These are phyloP conservation scores for Trachymyrmex cornetzi DNA, from an alignment of 1,140 invertebrate species.

Conservation along the genomic window DNA sequence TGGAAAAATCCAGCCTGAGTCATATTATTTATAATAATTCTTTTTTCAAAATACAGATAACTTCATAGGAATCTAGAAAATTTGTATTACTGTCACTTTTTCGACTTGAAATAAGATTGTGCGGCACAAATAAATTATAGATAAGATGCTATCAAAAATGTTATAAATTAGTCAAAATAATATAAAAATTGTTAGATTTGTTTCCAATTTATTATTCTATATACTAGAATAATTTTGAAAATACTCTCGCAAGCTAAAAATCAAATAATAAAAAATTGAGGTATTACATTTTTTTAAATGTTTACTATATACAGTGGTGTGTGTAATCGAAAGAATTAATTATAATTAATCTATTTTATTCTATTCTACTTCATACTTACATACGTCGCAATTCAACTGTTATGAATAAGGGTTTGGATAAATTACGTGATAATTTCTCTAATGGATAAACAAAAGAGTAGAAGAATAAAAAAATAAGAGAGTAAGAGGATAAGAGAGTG, in stretches of 20 bases:
- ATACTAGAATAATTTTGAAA: constrained; percentile 2
- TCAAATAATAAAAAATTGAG: not conserved
- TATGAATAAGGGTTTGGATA: not conserved
- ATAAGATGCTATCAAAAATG: not conserved
- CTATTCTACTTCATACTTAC: not conserved
- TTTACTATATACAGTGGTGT: not conserved
- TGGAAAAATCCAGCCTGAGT: not conserved
- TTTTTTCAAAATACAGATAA: not conserved
- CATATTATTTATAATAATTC: not conserved
- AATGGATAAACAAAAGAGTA: too few species aligned
- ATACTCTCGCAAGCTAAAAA: not conserved
- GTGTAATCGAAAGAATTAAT: too few species aligned
- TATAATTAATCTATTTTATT: not conserved
- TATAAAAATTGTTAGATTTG: not conserved
- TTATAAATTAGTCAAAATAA: not conserved
- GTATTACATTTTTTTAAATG: not conserved
- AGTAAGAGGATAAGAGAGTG: too few species aligned
- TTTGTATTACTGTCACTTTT: not conserved
- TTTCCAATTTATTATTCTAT: not conserved
- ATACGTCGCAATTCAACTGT: not conserved
- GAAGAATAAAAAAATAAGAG: too few species aligned
- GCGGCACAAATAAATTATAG: constrained; percentile 1
- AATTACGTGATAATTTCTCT: too few species aligned
- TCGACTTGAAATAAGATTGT: not conserved
- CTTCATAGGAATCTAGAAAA: not conserved